Evolutionary conservation across 2,797 vertebrate genomes (phyloP).

Genomic region (Danio tinwini): DNA sequence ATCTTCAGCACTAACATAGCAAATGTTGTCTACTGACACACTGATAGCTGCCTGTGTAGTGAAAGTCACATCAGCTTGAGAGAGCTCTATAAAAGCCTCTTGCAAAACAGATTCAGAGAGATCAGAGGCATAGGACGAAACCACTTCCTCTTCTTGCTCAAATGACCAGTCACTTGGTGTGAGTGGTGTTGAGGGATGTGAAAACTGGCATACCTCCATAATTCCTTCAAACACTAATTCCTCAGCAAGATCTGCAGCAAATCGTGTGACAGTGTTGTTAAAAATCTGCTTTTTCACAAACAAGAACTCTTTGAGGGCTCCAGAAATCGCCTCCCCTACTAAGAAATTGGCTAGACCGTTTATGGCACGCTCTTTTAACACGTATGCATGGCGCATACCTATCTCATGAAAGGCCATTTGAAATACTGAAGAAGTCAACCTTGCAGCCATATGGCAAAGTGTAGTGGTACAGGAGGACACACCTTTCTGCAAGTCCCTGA

Average conservation of each 20-base stretch:
- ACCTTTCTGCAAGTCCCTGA: constrained; percentile 95
- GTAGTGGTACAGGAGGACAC: constrained; percentile 93
- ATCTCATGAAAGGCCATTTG: constrained; percentile 98
- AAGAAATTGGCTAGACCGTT: constrained; percentile 89
- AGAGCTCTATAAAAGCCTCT: constrained; percentile 97
- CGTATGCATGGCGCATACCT: constrained; percentile 86
- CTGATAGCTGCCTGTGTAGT: constrained; percentile 93
- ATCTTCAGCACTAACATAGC: constrained; percentile 85
- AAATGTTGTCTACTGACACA: constrained; percentile 90
- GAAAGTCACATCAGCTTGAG: constrained; percentile 91
- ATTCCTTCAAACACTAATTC: constrained; percentile 97
- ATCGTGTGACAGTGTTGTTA: constrained; percentile 87
- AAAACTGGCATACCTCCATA: constrained; percentile 99
- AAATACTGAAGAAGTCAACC: constrained; percentile 93
- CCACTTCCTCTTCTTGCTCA: constrained; percentile 85
- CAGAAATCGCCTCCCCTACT: constrained; percentile 91
- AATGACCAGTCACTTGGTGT: constrained; percentile 77
- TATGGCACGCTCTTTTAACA: constrained; percentile 90
- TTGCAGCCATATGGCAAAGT: constrained; percentile 91
- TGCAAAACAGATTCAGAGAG: constrained; percentile 97
- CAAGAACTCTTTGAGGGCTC: constrained; percentile 89
- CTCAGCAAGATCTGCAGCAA: constrained; percentile 94
- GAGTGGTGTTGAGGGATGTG: constrained; percentile 87
- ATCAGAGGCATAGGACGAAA: constrained; percentile 93
- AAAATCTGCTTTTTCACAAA: constrained; percentile 94